Conservation (phyloP, 2,888 invertebrate genomes). For the Clivina fossor region DNA sequence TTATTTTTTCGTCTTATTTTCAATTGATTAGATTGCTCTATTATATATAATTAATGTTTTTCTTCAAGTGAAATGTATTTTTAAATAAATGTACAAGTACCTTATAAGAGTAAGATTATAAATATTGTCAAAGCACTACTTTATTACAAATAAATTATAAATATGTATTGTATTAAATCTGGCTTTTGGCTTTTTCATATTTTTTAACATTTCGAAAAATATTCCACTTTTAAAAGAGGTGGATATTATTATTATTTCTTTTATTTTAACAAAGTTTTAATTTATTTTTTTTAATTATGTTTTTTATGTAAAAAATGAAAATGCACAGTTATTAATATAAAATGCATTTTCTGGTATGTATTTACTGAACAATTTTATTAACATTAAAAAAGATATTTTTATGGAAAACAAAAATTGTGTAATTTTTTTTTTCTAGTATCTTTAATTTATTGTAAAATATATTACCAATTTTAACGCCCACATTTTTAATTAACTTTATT, state of each 20-base stretch:
- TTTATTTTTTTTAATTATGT: too few relatives aligned
- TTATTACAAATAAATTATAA: slow-evolving; percentile 32
- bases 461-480: slow-evolving; percentile 14
- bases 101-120: slow-evolving; percentile 28
- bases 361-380: slow-evolving; percentile 44
- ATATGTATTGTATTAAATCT: slow-evolving; percentile 22
- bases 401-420: too few relatives aligned
- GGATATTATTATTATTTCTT: not conserved
- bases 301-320: too few relatives aligned
- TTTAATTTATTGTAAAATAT: slow-evolving; percentile 2
- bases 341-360: slow-evolving; percentile 40
- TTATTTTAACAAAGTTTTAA: not conserved
- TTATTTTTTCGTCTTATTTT: too few relatives aligned
- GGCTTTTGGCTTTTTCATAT: slow-evolving; percentile 15
- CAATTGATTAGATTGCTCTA: too few relatives aligned
- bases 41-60: slow-evolving; percentile 9
- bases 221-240: not conserved
- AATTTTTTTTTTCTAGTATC: not conserved
- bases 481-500: slow-evolving; percentile 16
- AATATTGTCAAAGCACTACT: slow-evolving; percentile 29
- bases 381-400: too few relatives aligned
- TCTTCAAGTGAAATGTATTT: slow-evolving; percentile 29
- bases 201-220: slow-evolving; percentile 13
- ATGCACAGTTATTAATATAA: too few relatives aligned
- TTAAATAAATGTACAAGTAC: slow-evolving; percentile 32